phyloP scores from a whole-genome alignment of 2,113 vertebrate species.

The Thunnus maccoyii region DNA sequence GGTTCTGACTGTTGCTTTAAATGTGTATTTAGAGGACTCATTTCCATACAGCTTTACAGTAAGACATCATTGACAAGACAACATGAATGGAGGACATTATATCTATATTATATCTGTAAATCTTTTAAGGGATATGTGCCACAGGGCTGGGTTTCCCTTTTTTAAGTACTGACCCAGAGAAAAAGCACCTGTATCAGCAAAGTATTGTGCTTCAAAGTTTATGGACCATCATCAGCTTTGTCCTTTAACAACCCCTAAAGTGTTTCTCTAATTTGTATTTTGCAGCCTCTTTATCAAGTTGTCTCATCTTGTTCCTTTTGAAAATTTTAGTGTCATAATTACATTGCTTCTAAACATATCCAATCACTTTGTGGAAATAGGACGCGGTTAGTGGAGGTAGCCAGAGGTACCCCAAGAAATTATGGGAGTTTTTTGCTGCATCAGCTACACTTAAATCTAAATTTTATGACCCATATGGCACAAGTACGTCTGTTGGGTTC shows the following conservation, averaged over 20 bases:
- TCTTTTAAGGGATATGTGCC: neutral
- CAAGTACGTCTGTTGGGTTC: neutral
- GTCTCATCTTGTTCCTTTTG: neutral
- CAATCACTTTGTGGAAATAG: neutral
- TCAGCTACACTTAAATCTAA: neutral
- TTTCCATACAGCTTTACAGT: neutral
- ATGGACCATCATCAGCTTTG: neutral
- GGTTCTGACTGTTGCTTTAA: constrained; percentile 18
- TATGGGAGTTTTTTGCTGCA: neutral
- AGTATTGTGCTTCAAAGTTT: neutral
- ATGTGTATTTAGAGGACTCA: constrained; percentile 6
- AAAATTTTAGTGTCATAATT: neutral
- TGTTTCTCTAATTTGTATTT: neutral
- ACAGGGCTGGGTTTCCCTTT: neutral
- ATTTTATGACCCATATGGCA: neutral
- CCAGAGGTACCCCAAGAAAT: neutral
- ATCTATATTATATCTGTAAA: neutral
- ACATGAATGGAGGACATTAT: neutral
- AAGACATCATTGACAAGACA: constrained; percentile 1
- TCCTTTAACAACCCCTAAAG: neutral
- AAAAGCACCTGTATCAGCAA: neutral
- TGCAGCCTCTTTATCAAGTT: neutral
- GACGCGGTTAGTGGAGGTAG: neutral
- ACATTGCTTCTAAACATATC: neutral
- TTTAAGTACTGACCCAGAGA: neutral